A percentile compares a stretch with the other conserved stretches of the same genome.
phyloP scores from a whole-genome alignment of 2,797 vertebrate genomes.

The Chaetophractus vellerosus region DNA sequence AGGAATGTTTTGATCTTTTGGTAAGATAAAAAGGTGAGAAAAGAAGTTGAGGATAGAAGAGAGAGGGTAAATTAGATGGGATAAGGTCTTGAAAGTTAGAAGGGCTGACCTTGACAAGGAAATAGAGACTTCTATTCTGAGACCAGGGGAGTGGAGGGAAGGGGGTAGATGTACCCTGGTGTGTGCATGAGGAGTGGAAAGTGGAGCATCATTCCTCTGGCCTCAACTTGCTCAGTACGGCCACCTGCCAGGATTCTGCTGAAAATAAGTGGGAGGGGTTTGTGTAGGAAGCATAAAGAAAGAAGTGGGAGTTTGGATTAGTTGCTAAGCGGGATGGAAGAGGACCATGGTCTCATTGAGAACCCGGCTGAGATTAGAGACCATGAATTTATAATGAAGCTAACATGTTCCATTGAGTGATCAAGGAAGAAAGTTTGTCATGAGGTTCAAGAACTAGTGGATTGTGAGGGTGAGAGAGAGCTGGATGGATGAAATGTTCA shows the following conservation, averaged over 20 bases:
- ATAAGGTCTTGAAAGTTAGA: constrained; percentile 2
- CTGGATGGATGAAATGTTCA: neutral
- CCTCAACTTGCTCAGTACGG: neutral
- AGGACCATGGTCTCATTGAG: neutral
- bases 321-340: neutral
- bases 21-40: neutral
- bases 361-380: neutral
- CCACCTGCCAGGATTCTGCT: neutral
- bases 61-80: neutral
- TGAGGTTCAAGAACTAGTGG: neutral
- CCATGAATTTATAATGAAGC: neutral
- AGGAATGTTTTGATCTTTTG: neutral
- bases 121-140: neutral
- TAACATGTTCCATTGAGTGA: neutral
- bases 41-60: neutral
- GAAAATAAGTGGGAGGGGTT: neutral
- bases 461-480: neutral
- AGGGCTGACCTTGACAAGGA: neutral
- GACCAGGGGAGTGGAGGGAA: neutral
- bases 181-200: neutral
- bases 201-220: neutral
- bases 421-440: neutral
- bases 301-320: neutral
- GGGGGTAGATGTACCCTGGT: neutral
- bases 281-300: neutral